phyloP scores from a whole-genome alignment of 2,797 vertebrate species.

The Chelon auratus region DNA sequence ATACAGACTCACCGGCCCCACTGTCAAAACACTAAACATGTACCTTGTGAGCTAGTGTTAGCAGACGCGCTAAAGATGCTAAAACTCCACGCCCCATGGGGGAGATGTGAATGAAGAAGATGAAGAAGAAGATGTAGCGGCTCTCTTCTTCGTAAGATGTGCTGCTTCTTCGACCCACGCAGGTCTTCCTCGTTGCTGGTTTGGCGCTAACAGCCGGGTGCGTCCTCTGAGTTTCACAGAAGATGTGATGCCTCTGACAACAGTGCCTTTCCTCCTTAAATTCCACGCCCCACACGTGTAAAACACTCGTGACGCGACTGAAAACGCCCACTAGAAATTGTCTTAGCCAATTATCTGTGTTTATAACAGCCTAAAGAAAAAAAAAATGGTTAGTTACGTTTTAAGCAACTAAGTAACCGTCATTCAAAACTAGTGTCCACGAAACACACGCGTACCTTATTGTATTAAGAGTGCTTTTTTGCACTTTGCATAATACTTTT shows the following conservation, averaged over 20 bases:
- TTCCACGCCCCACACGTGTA: slow-evolving; percentile 70
- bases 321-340: slow-evolving; percentile 13
- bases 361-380: no score
- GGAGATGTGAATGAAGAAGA: slow-evolving; percentile 13
- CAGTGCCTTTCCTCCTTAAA: slow-evolving; percentile 37
- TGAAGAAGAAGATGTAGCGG: not conserved
- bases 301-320: slow-evolving; percentile 43
- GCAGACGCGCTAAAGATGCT: slow-evolving; percentile 36
- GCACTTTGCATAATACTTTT: no score
- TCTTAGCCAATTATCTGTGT: not conserved
- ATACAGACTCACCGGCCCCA: slow-evolving; percentile 22
- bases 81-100: slow-evolving; percentile 17
- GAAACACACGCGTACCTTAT: no score
- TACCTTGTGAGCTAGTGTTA: slow-evolving; percentile 47
- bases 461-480: no score
- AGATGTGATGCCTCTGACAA: not conserved
- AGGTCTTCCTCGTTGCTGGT: not conserved
- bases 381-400: no score
- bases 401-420: no score
- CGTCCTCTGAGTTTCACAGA: not conserved
- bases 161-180: not conserved
- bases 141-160: not conserved
- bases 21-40: not conserved
- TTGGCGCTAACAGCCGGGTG: not conserved
- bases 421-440: no score